Percentiles rank a stretch among this genome's conserved stretches.
phyloP scores from a whole-genome alignment of 1,140 invertebrate genomes.

The Drosophila kurseongensis region DNA sequence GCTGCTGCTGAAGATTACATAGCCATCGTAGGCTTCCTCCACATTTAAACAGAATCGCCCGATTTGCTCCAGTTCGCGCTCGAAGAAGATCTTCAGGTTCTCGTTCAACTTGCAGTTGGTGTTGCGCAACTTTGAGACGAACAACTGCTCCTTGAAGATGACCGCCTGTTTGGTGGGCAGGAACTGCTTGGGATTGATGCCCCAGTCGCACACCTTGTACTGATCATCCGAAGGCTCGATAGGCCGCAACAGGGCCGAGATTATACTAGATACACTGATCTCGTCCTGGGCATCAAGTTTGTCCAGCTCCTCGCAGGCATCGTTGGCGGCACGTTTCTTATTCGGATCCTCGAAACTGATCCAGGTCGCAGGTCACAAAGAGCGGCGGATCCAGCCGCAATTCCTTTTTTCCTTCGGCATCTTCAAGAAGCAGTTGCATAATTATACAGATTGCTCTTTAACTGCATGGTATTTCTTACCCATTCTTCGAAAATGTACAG shows the following conservation, averaged over 20 bases:
- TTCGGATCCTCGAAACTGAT: constrained; percentile 33
- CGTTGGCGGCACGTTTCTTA: constrained; percentile 7
- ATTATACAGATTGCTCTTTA: too few relatives aligned
- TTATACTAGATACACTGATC: constrained; percentile 78
- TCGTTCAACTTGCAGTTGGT: constrained; percentile 71
- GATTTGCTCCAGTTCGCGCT: constrained; percentile 71
- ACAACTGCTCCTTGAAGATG: constrained; percentile 67
- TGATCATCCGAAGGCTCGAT: constrained; percentile 62
- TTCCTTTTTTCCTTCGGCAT: not conserved
- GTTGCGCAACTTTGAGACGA: constrained; percentile 63
- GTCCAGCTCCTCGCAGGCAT: constrained; percentile 54
- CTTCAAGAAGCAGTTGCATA: not conserved
- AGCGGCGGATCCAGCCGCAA: constrained; percentile 55
- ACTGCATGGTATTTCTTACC: constrained; percentile 1
- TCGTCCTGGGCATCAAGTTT: constrained; percentile 70
- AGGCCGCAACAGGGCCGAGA: constrained; percentile 57
- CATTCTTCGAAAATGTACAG: constrained; percentile 29
- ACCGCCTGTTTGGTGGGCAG: constrained; percentile 62
- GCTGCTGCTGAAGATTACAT: constrained; percentile 74
- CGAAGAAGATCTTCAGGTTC: constrained; percentile 67
- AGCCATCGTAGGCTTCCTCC: constrained; percentile 73
- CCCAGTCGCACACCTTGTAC: constrained; percentile 56
- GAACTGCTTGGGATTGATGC: constrained; percentile 65
- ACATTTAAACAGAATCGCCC: constrained; percentile 69
- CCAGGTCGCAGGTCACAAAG: constrained; percentile 55